Conservation (phyloP, 2,113 vertebrate species). For the Saiga tatarica region DNA sequence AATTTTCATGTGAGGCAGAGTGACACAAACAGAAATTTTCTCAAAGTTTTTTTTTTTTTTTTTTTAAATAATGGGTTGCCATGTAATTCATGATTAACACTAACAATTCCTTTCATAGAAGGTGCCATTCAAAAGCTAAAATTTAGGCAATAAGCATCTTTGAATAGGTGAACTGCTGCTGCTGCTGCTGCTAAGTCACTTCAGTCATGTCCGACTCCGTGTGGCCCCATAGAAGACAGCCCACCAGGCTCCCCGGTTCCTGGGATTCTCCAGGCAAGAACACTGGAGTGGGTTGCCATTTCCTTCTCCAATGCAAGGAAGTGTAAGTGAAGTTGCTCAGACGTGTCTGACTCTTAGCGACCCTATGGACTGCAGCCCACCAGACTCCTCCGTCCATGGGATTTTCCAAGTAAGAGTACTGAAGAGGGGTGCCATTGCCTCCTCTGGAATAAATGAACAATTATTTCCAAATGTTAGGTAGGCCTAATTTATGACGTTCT, state of each 20-base stretch:
- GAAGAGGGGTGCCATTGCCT: not conserved
- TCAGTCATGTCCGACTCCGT: not conserved
- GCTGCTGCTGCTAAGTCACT: not conserved
- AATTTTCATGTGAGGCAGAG: not conserved
- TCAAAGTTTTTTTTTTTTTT: not conserved
- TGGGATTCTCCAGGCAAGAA: not conserved
- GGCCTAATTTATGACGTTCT: not conserved
- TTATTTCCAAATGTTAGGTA: not conserved
- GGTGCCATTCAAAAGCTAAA: not conserved
- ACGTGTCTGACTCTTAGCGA: not conserved
- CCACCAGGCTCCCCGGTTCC: accelerated
- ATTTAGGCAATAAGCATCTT: not conserved
- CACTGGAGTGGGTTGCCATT: not conserved
- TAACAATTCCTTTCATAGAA: not conserved
- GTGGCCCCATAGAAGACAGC: not conserved
- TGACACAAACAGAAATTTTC: not conserved
- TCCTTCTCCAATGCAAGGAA: not conserved
- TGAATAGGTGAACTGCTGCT: not conserved
- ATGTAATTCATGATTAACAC: not conserved
- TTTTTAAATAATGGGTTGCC: not conserved
- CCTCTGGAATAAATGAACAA: not conserved
- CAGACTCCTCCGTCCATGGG: not conserved
- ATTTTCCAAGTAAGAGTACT: not conserved
- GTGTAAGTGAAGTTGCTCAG: not conserved
- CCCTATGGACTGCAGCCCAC: not conserved